Percentiles rank a stretch among this genome's conserved stretches.
These are phyloP conservation scores for Drosophila lini DNA, from an alignment of 1,140 invertebrate species.

Conservation along the genomic window DNA sequence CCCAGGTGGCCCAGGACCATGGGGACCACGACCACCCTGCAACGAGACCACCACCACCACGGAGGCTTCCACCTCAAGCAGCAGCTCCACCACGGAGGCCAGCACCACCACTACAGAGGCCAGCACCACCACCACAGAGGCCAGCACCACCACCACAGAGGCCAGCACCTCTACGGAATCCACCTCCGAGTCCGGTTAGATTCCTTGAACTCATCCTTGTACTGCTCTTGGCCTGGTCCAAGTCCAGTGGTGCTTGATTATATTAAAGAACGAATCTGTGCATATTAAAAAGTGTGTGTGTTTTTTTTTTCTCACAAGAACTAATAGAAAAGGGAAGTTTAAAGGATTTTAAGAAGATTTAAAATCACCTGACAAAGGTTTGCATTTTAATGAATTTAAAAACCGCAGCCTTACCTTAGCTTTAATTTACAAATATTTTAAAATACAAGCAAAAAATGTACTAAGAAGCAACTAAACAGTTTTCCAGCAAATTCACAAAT, in stretches of 20 bases:
- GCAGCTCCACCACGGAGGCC: not conserved
- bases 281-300: not conserved
- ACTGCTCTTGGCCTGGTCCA: not conserved
- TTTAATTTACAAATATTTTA: not conserved
- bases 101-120: not conserved
- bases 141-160: conserved; percentile 11
- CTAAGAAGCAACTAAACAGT: too few relatives aligned
- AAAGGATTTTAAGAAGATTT: not conserved
- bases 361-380: not conserved
- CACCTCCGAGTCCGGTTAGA: not conserved
- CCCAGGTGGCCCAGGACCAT: conserved; percentile 24
- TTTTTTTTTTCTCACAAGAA: not conserved
- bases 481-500: not conserved
- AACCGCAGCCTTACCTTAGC: not conserved
- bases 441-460: not conserved
- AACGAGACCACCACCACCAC: conserved; percentile 22
- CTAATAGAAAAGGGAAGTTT: not conserved
- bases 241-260: not conserved
- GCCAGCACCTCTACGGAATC: conserved; percentile 11
- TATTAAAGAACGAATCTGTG: conserved; percentile 25
- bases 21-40: conserved; percentile 23
- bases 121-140: conserved; percentile 6
- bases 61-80: conserved; percentile 2
- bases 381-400: not conserved
- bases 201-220: not conserved